Conservation (phyloP, 2,113 vertebrate species). For the Triplophysa dalaica region DNA sequence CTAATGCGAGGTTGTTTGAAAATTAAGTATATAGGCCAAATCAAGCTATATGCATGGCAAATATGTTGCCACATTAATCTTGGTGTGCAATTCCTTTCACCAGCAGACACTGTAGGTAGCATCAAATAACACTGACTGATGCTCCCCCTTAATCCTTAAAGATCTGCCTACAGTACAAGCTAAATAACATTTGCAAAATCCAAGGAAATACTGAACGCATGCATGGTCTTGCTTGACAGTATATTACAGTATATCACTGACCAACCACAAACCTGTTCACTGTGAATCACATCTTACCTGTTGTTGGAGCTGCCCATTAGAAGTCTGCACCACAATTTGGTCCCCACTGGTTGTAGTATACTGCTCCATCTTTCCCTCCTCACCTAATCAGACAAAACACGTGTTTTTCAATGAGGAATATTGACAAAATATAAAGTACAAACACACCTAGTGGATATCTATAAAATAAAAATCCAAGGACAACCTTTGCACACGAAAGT, state of each 20-base stretch:
- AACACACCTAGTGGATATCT: not conserved
- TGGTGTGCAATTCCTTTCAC: too few species aligned
- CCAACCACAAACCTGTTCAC: not conserved
- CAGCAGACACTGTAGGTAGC: too few species aligned
- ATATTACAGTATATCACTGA: not conserved
- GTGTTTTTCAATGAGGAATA: not conserved
- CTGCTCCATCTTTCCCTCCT: slow-evolving; percentile 84
- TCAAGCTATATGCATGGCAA: too few species aligned
- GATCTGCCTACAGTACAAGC: not conserved
- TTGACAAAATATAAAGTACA: not conserved
- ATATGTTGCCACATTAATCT: too few species aligned
- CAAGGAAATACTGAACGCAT: not conserved
- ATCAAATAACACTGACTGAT: not conserved
- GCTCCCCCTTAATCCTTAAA: too few species aligned
- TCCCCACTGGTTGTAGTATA: slow-evolving; percentile 91
- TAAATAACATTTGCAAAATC: not conserved
- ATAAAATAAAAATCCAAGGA: not conserved
- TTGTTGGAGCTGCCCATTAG: slow-evolving; percentile 92
- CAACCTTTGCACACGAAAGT: not conserved
- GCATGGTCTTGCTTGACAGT: not conserved
- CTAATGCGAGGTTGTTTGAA: too few species aligned
- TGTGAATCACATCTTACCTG: slow-evolving; percentile 77
- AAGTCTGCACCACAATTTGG: slow-evolving; percentile 93
- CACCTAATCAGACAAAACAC: slow-evolving; percentile 39
- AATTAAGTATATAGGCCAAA: too few species aligned